Evolutionary conservation across 2,888 invertebrate genomes (phyloP), one percentile per base, ranked within the genome.

Genomic region (Cylindroiulus punctatus): DNA sequence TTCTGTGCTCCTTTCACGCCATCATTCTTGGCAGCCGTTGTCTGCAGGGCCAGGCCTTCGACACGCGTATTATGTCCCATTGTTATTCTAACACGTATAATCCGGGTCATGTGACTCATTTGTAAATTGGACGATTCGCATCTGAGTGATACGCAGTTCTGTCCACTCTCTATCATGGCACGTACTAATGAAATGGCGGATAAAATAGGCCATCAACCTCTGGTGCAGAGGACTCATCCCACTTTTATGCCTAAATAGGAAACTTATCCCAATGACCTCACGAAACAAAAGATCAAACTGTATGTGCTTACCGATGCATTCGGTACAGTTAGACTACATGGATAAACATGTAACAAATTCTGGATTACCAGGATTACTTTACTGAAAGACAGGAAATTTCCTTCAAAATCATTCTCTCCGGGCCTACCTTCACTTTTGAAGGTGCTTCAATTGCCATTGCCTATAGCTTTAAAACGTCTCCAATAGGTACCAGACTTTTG

Each of bases 31-130:
- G 17, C 57, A n/a, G 57, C 40, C n/a, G n/a, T n/a, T n/a, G 57
- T 57, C 57, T 57, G n/a, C n/a, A 0, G 57, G 57, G 57, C 57
- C n/a, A 19, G n/a, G 57, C 57, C 57, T 57, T 57, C n/a, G 57
- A 57, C 57, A 57, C n/a, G 57, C 57, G 40, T 40, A 40, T 40
- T 40, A 40, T 8, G 40, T 7, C 4, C 40, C 57, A 57, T 57
- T 57, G 57, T 57, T n/a, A 57, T 57, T 57, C n/a, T 57, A 57
- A 57, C n/a, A 57, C 57, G 57, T 57, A n/a, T 57, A 57, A 57
- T 57, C 57, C 57, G 57, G 57, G n/a, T 57, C 57, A 57, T n/a
- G 57, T 57, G 57, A 57, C 57, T 57, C 57, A 57, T 52, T 52
- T n/a, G n/a, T n/a, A 57, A 57, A 5, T 57, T 57, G 19, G 57